Evolutionary conservation across 2,888 invertebrate genomes (phyloP).

Genomic region (Parnassius mnemosyne): DNA sequence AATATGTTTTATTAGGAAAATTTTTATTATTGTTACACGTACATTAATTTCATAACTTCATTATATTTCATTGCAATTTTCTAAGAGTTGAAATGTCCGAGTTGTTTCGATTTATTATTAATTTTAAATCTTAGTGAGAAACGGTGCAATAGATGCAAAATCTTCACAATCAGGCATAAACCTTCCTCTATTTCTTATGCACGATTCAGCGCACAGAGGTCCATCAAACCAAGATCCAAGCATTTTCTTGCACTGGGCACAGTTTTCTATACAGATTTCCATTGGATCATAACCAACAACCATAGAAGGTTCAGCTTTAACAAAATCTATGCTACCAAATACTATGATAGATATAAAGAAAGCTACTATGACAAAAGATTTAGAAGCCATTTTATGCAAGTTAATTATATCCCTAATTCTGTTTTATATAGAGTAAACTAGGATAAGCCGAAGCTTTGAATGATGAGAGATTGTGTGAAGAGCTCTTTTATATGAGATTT

Average conservation of each 20-base stretch:
- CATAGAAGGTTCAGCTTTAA: conserved; percentile 31
- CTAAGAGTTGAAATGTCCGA: too few relatives aligned
- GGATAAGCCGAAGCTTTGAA: background rate
- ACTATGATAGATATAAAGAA: background rate
- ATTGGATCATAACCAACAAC: conserved; percentile 73
- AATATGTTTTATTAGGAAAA: too few relatives aligned
- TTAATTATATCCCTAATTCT: background rate
- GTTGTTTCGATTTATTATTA: too few relatives aligned
- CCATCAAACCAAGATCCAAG: conserved; percentile 92
- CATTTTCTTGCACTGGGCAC: conserved; percentile 93
- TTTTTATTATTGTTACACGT: too few relatives aligned
- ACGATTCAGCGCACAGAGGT: conserved; percentile 89
- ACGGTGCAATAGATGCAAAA: too few relatives aligned
- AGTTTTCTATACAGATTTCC: conserved; percentile 89
- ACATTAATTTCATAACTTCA: too few relatives aligned
- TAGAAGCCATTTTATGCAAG: background rate
- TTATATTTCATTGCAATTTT: too few relatives aligned
- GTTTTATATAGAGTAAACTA: background rate
- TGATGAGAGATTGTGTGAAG: background rate
- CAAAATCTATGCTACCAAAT: conserved; percentile 3
- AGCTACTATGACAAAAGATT: background rate
- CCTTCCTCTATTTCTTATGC: conserved; percentile 89
- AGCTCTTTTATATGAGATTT: background rate
- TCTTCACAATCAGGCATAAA: conserved; percentile 79
- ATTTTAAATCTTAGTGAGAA: conserved; percentile 66